phyloP scores from a whole-genome alignment of 2,888 invertebrate species.

The Caenorhabditis sulstoni region DNA sequence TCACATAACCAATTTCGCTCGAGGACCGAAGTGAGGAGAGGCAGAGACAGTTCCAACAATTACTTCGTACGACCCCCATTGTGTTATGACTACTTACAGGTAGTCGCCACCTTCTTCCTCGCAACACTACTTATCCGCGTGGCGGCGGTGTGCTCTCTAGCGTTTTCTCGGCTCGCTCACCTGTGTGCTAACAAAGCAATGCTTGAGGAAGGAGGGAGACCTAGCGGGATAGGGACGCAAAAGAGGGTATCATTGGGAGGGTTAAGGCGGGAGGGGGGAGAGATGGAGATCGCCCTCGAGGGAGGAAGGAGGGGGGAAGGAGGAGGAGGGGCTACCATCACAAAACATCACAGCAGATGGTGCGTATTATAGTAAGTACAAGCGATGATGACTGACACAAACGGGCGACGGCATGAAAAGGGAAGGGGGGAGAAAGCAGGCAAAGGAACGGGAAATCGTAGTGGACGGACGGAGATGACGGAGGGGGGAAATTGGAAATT shows the following conservation, averaged over 20 bases:
- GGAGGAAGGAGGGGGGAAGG: constrained; percentile 16
- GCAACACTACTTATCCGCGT: constrained; percentile 14
- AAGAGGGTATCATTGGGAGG: constrained; percentile 37
- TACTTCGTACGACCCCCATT: constrained; percentile 25
- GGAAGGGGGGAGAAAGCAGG: constrained; percentile 41
- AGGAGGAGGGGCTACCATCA: constrained; percentile 41
- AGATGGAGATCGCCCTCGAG: constrained; percentile 27
- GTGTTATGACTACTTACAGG: constrained; percentile 34
- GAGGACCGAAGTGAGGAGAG: constrained; percentile 5
- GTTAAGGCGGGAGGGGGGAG: constrained; percentile 23
- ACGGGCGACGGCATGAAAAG: constrained; percentile 55
- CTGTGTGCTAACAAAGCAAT: constrained; percentile 59
- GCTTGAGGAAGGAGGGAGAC: constrained; percentile 50
- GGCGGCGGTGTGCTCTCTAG: constrained; percentile 27
- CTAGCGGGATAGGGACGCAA: constrained; percentile 22
- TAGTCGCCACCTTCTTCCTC: not conserved
- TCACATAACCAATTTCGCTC: constrained; percentile 28
- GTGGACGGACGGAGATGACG: constrained; percentile 52
- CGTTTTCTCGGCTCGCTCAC: constrained; percentile 53
- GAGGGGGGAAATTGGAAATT: constrained; percentile 49
- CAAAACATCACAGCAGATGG: constrained; percentile 56
- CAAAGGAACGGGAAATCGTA: constrained; percentile 55
- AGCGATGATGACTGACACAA: constrained; percentile 60
- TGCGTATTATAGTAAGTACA: constrained; percentile 60
- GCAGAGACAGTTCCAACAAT: constrained; percentile 23